phyloP scores from a whole-genome alignment of 2,113 vertebrate species.

The Lophura nycthemera region DNA sequence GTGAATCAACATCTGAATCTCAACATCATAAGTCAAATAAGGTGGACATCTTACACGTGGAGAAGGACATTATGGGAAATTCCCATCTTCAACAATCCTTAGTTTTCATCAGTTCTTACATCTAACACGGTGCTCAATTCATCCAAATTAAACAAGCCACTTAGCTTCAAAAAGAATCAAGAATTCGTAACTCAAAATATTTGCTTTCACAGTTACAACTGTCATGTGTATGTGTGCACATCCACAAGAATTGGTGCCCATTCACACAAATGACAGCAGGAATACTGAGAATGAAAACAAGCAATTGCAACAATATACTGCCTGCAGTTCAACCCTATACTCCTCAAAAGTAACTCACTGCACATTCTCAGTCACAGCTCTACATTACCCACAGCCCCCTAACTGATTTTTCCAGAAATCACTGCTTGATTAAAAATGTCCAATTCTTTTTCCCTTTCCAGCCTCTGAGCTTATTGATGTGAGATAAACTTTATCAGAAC shows the following conservation, averaged over 20 bases:
- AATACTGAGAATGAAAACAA: not conserved
- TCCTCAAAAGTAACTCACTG: not conserved
- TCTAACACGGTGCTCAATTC: conserved; percentile 1
- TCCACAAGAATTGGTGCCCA: not conserved
- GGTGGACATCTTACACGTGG: not conserved
- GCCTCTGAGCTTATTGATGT: not conserved
- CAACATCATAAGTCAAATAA: not conserved
- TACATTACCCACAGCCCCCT: not conserved
- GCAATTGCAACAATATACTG: not conserved
- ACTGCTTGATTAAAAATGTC: not conserved
- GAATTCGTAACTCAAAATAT: conserved; percentile 43
- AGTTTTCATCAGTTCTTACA: conserved; percentile 38
- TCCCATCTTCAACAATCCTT: conserved; percentile 43
- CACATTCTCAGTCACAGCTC: not conserved
- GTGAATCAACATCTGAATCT: not conserved
- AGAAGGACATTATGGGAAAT: conserved; percentile 23
- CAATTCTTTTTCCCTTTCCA: not conserved
- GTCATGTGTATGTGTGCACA: not conserved
- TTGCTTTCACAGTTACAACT: not conserved
- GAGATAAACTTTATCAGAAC: conserved; percentile 43
- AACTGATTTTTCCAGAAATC: not conserved
- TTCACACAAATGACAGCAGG: not conserved
- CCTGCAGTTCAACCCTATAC: not conserved
- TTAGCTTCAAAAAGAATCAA: conserved; percentile 19
- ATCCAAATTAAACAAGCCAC: conserved; percentile 17